These are phyloP conservation scores for Chironomus striatipennis DNA, from an alignment of 1,140 invertebrate species.

Conservation along the genomic window DNA sequence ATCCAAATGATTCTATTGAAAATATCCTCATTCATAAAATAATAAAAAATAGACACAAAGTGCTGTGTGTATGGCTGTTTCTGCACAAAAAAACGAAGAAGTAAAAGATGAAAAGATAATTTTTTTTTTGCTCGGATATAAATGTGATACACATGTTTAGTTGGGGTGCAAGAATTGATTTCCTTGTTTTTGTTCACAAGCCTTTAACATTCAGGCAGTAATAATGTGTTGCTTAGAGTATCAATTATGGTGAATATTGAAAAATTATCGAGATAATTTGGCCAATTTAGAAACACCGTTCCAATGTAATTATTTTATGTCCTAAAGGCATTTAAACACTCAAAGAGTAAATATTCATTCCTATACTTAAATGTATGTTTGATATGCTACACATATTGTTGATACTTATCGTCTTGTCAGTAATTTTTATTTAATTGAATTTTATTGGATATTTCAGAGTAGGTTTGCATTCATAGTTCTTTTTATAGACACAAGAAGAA, in stretches of 20 bases:
- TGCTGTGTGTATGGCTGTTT: too few relatives aligned
- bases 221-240: constrained; percentile 13
- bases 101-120: too few relatives aligned
- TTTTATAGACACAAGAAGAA: too few relatives aligned
- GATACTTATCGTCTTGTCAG: constrained; percentile 12
- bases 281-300: constrained; percentile 12
- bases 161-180: background rate
- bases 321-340: background rate
- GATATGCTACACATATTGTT: background rate
- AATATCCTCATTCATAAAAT: too few relatives aligned
- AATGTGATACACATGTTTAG: constrained; percentile 4
- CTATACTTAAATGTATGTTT: background rate
- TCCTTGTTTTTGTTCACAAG: background rate
- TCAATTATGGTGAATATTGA: constrained; percentile 9
- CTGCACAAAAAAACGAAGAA: too few relatives aligned
- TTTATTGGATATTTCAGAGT: too few relatives aligned
- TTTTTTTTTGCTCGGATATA: background rate
- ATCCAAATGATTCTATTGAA: background rate
- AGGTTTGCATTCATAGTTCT: too few relatives aligned
- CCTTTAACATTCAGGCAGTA: background rate
- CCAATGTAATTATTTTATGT: background rate
- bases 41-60: too few relatives aligned
- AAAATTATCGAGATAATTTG: constrained; percentile 11
- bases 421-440: background rate
- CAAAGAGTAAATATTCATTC: constrained; percentile 14